Evolutionary conservation across 1,140 invertebrate genomes (phyloP), one percentile per base, ranked within the genome.

Genomic region (Harpegnathos saltator): DNA sequence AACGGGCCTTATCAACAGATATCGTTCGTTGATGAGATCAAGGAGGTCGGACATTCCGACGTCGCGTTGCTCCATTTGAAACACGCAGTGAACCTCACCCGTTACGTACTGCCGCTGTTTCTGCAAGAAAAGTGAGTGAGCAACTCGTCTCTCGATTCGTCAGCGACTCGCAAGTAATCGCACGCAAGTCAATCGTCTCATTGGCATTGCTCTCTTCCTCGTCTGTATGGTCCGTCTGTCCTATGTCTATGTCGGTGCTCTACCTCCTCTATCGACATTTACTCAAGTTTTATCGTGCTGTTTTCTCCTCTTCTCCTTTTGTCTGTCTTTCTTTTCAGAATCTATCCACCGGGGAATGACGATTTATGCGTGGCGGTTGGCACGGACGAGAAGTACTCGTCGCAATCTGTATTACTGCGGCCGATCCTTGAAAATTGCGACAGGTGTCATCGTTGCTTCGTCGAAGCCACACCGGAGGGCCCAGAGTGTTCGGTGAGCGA

Each of bases 1-100:
- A 93, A 95, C 54, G 95, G 97, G 50, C 96, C 96, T 4, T 95
- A 96, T 90, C 97, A 98, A 91, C 96, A 97, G 94, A 94, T 95
- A 1, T 93, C 95, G 52, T 89, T 93, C 19, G 93, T 97, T 0
- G 94, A 96, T 78, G 93, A 94, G 22, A 93, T 95, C 4, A 95
- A 94, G 59, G 78, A 91, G 0, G 89, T 97, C 9, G 92, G 94
- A 82, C 92, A 90, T 66, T 95, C 92, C 44, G 95, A 96, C 87
- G 95, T 95, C 0, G 87, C 95, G 33, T 86, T 97, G 11, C 91
- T 97, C 22, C 95, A 96, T 89, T 90, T 97, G 48, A 95, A 95
- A 58, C 71, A 93, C 58, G 91, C 95, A 0, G 93, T 95, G 2
- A 93, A 94, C 24, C 95, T 95, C 80, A 95, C 95, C 0, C 94